phyloP scores from a whole-genome alignment of 2,797 vertebrate species.

The Gambelia wislizenii region DNA sequence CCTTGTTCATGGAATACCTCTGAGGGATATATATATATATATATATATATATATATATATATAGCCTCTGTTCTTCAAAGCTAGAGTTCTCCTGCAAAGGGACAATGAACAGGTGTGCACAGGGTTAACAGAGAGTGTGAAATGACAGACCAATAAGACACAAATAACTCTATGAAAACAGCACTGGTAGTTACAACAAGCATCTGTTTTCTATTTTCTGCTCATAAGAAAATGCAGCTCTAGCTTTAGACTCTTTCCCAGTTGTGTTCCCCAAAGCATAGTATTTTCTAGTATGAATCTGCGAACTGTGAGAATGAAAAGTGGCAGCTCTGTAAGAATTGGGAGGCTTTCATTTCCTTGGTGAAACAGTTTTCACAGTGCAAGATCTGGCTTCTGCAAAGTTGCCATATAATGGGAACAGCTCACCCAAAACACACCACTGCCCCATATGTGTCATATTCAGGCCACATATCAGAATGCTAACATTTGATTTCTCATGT shows the following conservation, averaged over 20 bases:
- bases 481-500: not conserved
- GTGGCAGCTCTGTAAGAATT: not conserved
- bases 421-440: not conserved
- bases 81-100: not conserved
- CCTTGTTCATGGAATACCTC: not conserved
- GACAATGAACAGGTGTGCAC: constrained; percentile 2
- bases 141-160: not conserved
- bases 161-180: not conserved
- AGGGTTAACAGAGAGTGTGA: not conserved
- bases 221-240: not conserved
- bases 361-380: not conserved
- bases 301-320: not conserved
- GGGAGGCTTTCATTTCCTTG: not conserved
- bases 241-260: not conserved
- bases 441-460: not conserved
- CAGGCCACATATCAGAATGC: not conserved
- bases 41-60: too few relatives aligned
- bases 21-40: too few relatives aligned
- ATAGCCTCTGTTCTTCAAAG: not conserved
- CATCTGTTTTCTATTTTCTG: not conserved
- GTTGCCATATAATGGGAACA: not conserved
- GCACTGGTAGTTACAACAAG: not conserved
- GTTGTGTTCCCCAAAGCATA: not conserved
- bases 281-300: not conserved
- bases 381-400: not conserved